Conservation (phyloP, 2,113 vertebrate species). For the Colinus virginianus region DNA sequence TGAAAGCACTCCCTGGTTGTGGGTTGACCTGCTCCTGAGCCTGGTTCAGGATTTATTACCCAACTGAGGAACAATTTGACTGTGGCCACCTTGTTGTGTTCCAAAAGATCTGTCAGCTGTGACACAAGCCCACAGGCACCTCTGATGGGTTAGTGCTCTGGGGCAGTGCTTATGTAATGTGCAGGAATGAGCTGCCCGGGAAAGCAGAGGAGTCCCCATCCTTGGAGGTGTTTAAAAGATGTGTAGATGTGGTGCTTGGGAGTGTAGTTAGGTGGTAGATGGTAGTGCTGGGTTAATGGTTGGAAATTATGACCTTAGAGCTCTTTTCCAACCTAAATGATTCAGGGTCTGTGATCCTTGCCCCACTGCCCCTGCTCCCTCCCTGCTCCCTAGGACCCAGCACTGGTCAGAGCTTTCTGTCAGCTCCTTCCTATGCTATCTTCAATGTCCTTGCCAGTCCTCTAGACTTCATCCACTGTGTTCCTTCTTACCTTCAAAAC, state of each 20-base stretch:
- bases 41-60: background rate
- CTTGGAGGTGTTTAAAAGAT: background rate
- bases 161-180: background rate
- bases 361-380: background rate
- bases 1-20: background rate
- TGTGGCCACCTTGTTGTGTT: background rate
- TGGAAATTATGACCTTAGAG: background rate
- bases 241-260: background rate
- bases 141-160: background rate
- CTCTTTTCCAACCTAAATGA: background rate
- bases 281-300: background rate
- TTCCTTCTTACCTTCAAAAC: background rate
- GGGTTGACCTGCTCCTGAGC: background rate
- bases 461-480: background rate
- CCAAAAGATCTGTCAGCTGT: background rate
- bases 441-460: background rate
- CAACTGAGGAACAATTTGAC: background rate
- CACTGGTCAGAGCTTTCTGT: background rate
- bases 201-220: background rate
- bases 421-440: background rate
- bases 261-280: background rate
- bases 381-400: background rate
- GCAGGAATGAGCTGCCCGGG: background rate
- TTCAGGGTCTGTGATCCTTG: background rate
- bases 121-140: fast-evolving